Evolutionary conservation across 2,888 invertebrate species (phyloP).

Genomic region (Odontocolon sp.): DNA sequence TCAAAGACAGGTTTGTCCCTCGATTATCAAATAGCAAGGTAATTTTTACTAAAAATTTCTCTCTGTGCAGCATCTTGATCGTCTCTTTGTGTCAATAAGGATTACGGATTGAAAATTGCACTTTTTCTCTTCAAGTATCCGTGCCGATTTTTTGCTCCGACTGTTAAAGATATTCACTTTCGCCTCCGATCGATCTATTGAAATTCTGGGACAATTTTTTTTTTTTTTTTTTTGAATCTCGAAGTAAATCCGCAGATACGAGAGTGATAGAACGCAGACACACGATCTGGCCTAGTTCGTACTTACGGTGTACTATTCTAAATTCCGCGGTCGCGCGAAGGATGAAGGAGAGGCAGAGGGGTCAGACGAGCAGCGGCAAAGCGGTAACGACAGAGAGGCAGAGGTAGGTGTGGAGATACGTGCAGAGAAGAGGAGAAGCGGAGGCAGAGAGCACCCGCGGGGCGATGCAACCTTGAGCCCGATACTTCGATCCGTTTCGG

Average conservation of each 20-base stretch:
- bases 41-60: no score
- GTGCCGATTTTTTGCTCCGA: no score
- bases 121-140: no score
- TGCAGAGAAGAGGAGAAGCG: slow-evolving; percentile 33
- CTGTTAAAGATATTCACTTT: no score
- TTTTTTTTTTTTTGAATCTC: not conserved
- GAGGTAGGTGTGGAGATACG: slow-evolving; percentile 31
- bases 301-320: slow-evolving; percentile 26
- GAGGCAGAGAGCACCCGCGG: slow-evolving; percentile 43
- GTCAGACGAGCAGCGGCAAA: not conserved
- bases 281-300: slow-evolving; percentile 46
- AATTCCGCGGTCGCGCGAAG: slow-evolving; percentile 37
- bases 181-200: not conserved
- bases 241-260: slow-evolving; percentile 27
- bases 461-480: slow-evolving; percentile 75
- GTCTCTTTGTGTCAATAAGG: no score
- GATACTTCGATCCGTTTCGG: slow-evolving; percentile 76
- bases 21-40: no score
- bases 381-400: slow-evolving; percentile 44
- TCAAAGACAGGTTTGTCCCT: no score
- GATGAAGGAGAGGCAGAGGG: not conserved
- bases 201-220: slow-evolving; percentile 22
- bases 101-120: no score
- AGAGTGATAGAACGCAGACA: no score
- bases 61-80: no score